These are phyloP conservation scores for Erebia palarica DNA, from an alignment of 2,888 invertebrate species.

Conservation along the genomic window DNA sequence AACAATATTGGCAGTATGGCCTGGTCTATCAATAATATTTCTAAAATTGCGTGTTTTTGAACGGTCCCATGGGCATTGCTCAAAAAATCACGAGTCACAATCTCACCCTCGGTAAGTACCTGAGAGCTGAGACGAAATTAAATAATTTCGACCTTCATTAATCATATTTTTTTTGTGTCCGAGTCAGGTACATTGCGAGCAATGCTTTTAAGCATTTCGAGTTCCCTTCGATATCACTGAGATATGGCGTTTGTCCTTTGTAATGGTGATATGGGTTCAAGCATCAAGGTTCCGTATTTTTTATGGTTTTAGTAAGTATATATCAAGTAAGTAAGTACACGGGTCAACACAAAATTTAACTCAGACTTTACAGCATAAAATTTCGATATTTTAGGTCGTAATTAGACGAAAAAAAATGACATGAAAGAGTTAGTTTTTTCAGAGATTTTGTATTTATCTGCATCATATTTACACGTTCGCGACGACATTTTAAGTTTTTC, in stretches of 20 bases:
- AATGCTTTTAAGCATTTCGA: conserved; percentile 59
- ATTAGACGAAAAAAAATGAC: too few relatives aligned
- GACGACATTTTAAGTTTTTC: too few relatives aligned
- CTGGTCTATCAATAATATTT: background rate
- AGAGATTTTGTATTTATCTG: too few relatives aligned
- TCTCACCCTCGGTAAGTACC: conserved; percentile 33
- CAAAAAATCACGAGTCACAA: conserved; percentile 59
- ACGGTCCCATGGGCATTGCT: conserved; percentile 45
- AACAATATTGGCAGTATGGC: too few relatives aligned
- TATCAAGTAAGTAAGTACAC: too few relatives aligned
- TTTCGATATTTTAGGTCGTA: too few relatives aligned
- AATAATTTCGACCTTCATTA: conserved; percentile 76
- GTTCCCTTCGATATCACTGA: conserved; percentile 42
- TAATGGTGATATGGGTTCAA: background rate
- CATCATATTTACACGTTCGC: too few relatives aligned
- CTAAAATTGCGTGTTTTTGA: conserved; percentile 18
- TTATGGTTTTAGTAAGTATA: too few relatives aligned
- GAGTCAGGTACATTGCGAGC: conserved; percentile 65
- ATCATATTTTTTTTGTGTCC: conserved; percentile 73
- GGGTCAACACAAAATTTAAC: too few relatives aligned
- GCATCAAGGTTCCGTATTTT: conserved; percentile 25
- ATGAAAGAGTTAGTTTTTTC: too few relatives aligned
- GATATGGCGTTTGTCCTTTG: conserved; percentile 37
- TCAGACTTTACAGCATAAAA: too few relatives aligned
- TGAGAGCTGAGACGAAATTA: conserved; percentile 64